These are phyloP conservation scores for Drosophila pseudoananassae DNA, from an alignment of 1,140 invertebrate species.

Conservation along the genomic window DNA sequence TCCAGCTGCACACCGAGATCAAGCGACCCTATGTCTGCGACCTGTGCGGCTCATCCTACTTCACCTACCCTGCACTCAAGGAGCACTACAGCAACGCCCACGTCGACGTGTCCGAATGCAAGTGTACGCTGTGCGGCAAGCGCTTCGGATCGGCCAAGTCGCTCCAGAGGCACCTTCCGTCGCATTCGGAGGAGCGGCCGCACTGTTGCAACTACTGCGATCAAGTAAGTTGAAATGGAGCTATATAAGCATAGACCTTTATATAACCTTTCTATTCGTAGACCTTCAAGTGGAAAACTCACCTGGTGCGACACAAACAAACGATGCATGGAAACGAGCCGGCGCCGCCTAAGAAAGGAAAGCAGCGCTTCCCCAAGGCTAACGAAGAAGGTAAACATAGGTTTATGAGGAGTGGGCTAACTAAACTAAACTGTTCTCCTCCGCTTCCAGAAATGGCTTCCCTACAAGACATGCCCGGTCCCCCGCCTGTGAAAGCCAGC, in stretches of 20 bases:
- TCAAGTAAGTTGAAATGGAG: conserved; percentile 52
- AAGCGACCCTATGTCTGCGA: conserved; percentile 83
- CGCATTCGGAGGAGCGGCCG: conserved; percentile 93
- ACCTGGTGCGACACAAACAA: conserved; percentile 82
- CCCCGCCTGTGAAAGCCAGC: conserved; percentile 75
- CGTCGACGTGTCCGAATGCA: conserved; percentile 76
- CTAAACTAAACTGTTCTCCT: background rate
- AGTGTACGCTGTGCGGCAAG: conserved; percentile 80
- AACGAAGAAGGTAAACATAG: conserved; percentile 79
- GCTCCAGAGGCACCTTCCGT: conserved; percentile 92
- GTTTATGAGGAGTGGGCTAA: no score
- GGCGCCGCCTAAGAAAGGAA: conserved; percentile 75
- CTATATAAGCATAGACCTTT: background rate
- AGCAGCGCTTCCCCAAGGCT: conserved; percentile 76
- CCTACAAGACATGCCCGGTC: conserved; percentile 77
- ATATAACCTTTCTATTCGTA: conserved; percentile 13
- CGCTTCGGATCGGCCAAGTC: conserved; percentile 79
- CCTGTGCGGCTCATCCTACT: conserved; percentile 83
- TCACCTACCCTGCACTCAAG: conserved; percentile 82
- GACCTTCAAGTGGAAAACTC: conserved; percentile 83
- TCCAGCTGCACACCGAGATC: conserved; percentile 82
- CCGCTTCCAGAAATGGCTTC: conserved; percentile 60
- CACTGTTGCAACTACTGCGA: conserved; percentile 93
- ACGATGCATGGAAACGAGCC: conserved; percentile 81
- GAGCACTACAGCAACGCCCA: conserved; percentile 83